phyloP scores from a whole-genome alignment of 1,140 invertebrate genomes.

The Drosophila pseudoananassae region DNA sequence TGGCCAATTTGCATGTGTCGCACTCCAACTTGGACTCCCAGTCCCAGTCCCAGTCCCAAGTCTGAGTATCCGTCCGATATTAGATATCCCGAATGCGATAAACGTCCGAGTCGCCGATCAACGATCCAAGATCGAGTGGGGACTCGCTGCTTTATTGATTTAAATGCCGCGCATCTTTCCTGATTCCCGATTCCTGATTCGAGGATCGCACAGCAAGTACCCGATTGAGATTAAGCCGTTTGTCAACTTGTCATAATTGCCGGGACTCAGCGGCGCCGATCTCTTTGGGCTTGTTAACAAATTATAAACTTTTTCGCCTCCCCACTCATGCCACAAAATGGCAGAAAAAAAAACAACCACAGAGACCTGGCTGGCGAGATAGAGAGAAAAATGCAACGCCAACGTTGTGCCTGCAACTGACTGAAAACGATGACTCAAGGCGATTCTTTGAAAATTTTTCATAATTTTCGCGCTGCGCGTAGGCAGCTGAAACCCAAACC shows the following conservation, averaged over 20 bases:
- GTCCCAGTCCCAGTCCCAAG: slow-evolving; percentile 10
- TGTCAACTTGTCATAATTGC: slow-evolving; percentile 82
- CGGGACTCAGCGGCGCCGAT: slow-evolving; percentile 55
- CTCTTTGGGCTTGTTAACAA: slow-evolving; percentile 70
- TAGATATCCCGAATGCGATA: slow-evolving; percentile 78
- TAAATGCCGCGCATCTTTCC: slow-evolving; percentile 65
- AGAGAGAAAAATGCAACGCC: slow-evolving; percentile 42
- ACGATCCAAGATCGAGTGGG: slow-evolving; percentile 8
- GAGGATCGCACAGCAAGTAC: slow-evolving; percentile 48
- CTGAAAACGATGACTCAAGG: slow-evolving; percentile 76
- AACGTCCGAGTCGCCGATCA: slow-evolving; percentile 42
- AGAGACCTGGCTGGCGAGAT: background rate
- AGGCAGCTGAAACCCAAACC: slow-evolving; percentile 49
- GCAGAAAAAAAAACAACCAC: background rate
- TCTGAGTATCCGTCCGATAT: slow-evolving; percentile 49
- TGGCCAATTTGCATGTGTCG: slow-evolving; percentile 81
- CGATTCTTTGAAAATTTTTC: slow-evolving; percentile 74
- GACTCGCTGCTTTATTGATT: slow-evolving; percentile 65
- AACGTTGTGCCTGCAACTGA: slow-evolving; percentile 52
- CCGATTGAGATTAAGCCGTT: slow-evolving; percentile 82
- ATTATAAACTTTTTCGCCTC: slow-evolving; percentile 59
- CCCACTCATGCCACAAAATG: background rate
- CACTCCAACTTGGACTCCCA: slow-evolving; percentile 48
- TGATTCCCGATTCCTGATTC: slow-evolving; percentile 25
- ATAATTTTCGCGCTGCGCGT: slow-evolving; percentile 67